Conservation (phyloP, 2,888 invertebrate genomes). For the Rotaria socialis region DNA sequence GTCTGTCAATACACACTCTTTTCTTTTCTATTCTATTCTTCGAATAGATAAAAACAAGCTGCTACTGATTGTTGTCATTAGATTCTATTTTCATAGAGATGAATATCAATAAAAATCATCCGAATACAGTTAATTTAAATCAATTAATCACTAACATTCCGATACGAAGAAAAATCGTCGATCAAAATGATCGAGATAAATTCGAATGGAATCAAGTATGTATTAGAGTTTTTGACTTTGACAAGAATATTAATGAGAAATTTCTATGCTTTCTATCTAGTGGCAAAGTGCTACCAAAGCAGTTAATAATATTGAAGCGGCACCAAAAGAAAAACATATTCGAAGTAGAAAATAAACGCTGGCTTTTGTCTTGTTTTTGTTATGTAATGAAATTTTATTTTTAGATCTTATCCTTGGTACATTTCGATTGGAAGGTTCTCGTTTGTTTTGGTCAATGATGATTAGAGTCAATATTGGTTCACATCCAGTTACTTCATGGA, state of each 20-base stretch:
- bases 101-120: not conserved
- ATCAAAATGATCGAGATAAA: not conserved
- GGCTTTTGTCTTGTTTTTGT: not conserved
- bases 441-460: slow-evolving; percentile 78
- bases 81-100: not conserved
- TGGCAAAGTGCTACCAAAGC: slow-evolving; percentile 42
- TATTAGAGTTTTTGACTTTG: not conserved
- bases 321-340: slow-evolving; percentile 97
- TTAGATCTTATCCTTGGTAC: slow-evolving; percentile 74
- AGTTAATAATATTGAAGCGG: slow-evolving; percentile 67
- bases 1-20: not conserved
- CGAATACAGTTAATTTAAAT: not conserved
- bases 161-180: not conserved
- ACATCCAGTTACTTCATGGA: slow-evolving; percentile 94
- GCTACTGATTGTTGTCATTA: not conserved
- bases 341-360: slow-evolving; percentile 61
- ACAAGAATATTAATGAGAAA: no score
- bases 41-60: not conserved
- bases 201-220: slow-evolving; percentile 26
- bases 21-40: no score
- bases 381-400: no score
- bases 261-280: not conserved
- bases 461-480: slow-evolving; percentile 75
- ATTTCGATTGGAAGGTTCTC: slow-evolving; percentile 82
- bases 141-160: not conserved